Conservation (phyloP, 2,113 vertebrate species). For the Setophaga petechia region DNA sequence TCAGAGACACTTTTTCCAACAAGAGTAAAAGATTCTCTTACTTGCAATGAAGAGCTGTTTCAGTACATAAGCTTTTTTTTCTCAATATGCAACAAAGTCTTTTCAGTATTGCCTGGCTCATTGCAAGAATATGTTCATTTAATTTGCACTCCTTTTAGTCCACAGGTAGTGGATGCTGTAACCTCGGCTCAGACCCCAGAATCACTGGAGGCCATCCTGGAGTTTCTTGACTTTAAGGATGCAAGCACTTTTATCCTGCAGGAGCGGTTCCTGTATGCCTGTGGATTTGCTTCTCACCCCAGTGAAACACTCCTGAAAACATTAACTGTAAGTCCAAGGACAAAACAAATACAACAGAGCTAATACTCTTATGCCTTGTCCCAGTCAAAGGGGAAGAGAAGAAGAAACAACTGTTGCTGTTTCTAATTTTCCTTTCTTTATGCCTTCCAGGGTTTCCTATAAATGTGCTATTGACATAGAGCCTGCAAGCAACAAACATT, state of each 20-base stretch:
- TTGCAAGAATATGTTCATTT: neutral
- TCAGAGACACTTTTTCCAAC: neutral
- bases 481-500: neutral
- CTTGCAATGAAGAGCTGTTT: neutral
- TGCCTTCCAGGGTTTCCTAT: neutral
- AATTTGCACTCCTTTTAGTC: slow-evolving; percentile 72
- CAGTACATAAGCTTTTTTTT: neutral
- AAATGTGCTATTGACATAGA: neutral
- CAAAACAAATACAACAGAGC: neutral
- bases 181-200: slow-evolving; percentile 91
- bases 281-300: slow-evolving; percentile 92
- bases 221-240: slow-evolving; percentile 92
- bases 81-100: neutral
- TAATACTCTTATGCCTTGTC: neutral
- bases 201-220: slow-evolving; percentile 86
- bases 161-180: slow-evolving; percentile 91
- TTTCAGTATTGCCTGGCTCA: neutral
- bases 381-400: neutral
- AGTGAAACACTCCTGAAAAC: slow-evolving; percentile 84
- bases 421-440: neutral
- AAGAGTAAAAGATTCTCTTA: neutral
- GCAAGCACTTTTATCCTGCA: slow-evolving; percentile 80
- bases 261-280: slow-evolving; percentile 95
- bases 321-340: slow-evolving; percentile 82
- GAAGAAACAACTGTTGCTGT: neutral